These are phyloP conservation scores for Apostichopus leukothele DNA, from an alignment of 53 echinoderm and acorn worm genomes.

Conservation along the genomic window DNA sequence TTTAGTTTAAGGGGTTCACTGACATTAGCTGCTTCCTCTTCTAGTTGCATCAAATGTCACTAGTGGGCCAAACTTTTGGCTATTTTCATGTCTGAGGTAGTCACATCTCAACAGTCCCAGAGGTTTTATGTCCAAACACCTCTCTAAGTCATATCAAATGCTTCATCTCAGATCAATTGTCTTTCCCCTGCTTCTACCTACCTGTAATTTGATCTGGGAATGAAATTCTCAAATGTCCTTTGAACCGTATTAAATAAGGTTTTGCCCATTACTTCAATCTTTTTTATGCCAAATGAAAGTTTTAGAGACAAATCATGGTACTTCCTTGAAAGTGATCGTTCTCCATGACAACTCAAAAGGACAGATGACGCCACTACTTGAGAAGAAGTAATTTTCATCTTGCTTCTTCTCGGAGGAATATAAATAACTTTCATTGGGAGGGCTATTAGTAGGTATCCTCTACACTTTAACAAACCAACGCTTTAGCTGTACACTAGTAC, in stretches of 20 bases:
- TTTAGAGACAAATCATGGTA: not conserved
- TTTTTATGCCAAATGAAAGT: not conserved
- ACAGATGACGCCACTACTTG: not conserved
- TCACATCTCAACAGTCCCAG: slow-evolving; percentile 10
- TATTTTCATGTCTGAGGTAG: slow-evolving; percentile 3
- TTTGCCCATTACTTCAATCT: not conserved
- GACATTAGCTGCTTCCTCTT: not conserved
- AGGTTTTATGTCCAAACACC: not conserved
- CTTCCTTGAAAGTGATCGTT: not conserved
- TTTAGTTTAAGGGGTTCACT: not conserved
- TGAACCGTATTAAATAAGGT: not conserved
- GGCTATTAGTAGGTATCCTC: no score
- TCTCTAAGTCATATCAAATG: slow-evolving; percentile 18
- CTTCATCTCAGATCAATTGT: slow-evolving; percentile 10
- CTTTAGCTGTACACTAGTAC: no score
- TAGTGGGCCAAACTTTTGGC: not conserved
- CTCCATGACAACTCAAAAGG: slow-evolving; percentile 10
- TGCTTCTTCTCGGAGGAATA: no score
- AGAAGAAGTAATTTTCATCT: no score
- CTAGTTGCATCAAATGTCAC: slow-evolving; percentile 11
- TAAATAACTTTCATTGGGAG: no score
- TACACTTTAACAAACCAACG: no score
- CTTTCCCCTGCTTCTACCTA: not conserved
- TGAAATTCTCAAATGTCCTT: slow-evolving; percentile 10
- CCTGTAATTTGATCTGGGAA: slow-evolving; percentile 14